These are phyloP conservation scores for Caenorhabditis sp. DNA, from an alignment of 2,888 invertebrate genomes.

Conservation along the genomic window DNA sequence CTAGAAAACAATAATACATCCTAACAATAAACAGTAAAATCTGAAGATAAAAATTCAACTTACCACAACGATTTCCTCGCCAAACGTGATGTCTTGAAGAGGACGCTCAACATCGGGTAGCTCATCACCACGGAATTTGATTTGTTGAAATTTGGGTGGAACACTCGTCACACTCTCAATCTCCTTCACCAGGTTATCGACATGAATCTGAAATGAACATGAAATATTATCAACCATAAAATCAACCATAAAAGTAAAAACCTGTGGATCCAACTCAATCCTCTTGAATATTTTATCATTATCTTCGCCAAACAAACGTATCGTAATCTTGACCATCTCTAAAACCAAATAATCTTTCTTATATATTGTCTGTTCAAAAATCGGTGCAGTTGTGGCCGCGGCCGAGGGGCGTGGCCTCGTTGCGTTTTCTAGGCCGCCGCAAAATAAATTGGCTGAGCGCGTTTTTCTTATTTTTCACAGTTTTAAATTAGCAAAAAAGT, in stretches of 20 bases:
- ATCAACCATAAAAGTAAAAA: slow-evolving; percentile 59
- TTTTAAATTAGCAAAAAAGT: no score
- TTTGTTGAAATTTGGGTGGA: slow-evolving; percentile 53
- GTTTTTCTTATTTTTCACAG: no score
- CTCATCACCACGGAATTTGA: slow-evolving; percentile 45
- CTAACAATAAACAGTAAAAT: slow-evolving; percentile 37
- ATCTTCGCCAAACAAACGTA: slow-evolving; percentile 54
- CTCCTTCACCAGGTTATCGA: slow-evolving; percentile 39
- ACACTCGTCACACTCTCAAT: slow-evolving; percentile 50
- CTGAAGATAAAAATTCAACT: slow-evolving; percentile 43
- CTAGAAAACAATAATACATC: no score
- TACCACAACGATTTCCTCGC: slow-evolving; percentile 62
- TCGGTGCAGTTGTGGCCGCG: no score
- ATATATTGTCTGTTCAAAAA: no score
- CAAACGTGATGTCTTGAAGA: slow-evolving; percentile 43
- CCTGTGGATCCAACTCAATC: slow-evolving; percentile 55
- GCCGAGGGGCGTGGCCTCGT: no score
- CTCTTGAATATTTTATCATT: slow-evolving; percentile 33
- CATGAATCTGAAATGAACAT: slow-evolving; percentile 63
- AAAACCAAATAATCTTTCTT: slow-evolving; percentile 54
- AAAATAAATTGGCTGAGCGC: no score
- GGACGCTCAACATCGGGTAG: slow-evolving; percentile 42
- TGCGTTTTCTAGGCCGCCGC: no score
- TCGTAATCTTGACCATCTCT: slow-evolving; percentile 43
- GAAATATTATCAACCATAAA: slow-evolving; percentile 46